A percentile compares a stretch with the other conserved stretches of the same genome.
Evolutionary conservation across 1,140 invertebrate genomes (phyloP).

Genomic region (Epicauta chinensis): DNA sequence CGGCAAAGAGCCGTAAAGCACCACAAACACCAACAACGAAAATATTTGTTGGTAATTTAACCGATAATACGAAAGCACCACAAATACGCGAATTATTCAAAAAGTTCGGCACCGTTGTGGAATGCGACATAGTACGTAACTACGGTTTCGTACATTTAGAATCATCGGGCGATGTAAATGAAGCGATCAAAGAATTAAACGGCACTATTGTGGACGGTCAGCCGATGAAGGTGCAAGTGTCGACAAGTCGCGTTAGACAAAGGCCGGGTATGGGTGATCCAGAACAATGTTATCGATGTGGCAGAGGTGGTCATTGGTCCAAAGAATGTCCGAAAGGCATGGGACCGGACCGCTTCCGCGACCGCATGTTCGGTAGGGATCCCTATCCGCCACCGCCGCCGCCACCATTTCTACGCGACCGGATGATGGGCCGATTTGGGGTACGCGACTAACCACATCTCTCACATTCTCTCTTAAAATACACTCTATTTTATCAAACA

Average conservation of each 20-base stretch:
- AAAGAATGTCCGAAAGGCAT: constrained; percentile 82
- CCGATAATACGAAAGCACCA: constrained; percentile 80
- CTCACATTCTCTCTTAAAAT: background rate
- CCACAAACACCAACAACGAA: constrained; percentile 80
- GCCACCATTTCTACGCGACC: constrained; percentile 77
- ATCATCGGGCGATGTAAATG: constrained; percentile 73
- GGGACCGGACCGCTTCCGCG: constrained; percentile 71
- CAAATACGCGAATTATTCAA: constrained; percentile 81
- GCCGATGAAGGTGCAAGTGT: constrained; percentile 84
- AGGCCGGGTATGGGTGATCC: constrained; percentile 92
- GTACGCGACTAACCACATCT: constrained; percentile 48
- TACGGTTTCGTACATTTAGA: constrained; percentile 89
- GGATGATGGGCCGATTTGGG: constrained; percentile 80
- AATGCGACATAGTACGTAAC: constrained; percentile 86
- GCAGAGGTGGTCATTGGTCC: constrained; percentile 89
- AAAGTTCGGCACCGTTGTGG: constrained; percentile 82
- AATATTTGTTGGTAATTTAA: constrained; percentile 86
- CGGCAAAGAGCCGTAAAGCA: constrained; percentile 76
- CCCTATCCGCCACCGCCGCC: constrained; percentile 78
- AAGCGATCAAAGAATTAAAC: constrained; percentile 80
- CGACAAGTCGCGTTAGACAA: constrained; percentile 83
- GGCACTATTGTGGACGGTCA: constrained; percentile 77
- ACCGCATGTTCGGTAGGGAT: constrained; percentile 75
- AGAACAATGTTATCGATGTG: constrained; percentile 90
- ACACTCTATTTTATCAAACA: background rate